Percentiles rank a stretch among this genome's conserved stretches.
phyloP scores from a whole-genome alignment of 2,888 invertebrate genomes.

The Phoenoteleia sp. region DNA sequence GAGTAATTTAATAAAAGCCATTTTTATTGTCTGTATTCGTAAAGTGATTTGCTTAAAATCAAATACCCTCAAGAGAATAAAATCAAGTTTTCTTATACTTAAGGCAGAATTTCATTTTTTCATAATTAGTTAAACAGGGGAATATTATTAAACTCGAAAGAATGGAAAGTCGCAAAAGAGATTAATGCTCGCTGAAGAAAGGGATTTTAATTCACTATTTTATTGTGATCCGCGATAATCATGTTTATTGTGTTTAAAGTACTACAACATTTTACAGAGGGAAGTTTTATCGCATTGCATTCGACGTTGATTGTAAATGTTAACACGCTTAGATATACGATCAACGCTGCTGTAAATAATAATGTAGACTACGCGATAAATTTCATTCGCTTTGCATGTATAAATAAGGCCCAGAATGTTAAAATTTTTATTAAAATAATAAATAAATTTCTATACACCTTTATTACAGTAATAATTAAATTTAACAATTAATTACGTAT shows the following conservation, averaged over 20 bases:
- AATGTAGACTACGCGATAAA: background rate
- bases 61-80: too few relatives aligned
- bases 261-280: background rate
- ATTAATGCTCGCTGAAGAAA: background rate
- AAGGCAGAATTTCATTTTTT: too few relatives aligned
- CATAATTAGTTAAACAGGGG: too few relatives aligned
- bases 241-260: background rate
- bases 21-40: slow-evolving; percentile 54
- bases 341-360: background rate
- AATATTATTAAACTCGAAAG: slow-evolving; percentile 29
- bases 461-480: too few relatives aligned
- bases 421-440: background rate
- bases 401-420: too few relatives aligned
- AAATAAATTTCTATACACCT: too few relatives aligned
- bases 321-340: background rate
- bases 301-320: slow-evolving; percentile 6
- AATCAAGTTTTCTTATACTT: too few relatives aligned
- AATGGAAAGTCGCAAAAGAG: background rate
- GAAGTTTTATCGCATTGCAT: background rate
- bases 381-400: too few relatives aligned
- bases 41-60: background rate
- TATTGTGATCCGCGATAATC: slow-evolving; percentile 14
- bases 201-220: slow-evolving; percentile 10
- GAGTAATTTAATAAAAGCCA: slow-evolving; percentile 29
- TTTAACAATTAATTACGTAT: background rate